phyloP scores from a whole-genome alignment of 2,113 vertebrate species.

The Thunnus thynnus region DNA sequence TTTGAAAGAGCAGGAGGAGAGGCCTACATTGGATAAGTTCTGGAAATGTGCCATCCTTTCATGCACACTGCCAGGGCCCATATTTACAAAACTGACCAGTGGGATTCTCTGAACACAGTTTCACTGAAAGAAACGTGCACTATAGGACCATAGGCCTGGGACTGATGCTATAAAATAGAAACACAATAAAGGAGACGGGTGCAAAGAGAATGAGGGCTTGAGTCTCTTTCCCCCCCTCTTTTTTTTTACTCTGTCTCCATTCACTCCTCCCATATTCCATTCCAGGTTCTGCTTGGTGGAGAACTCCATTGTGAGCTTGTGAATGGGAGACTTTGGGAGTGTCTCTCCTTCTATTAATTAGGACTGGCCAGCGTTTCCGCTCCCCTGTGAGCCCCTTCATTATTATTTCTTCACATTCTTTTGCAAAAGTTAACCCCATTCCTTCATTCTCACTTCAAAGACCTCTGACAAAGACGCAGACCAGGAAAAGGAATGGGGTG shows the following conservation, averaged over 20 bases:
- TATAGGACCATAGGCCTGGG: conserved; percentile 58
- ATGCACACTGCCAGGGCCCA: conserved; percentile 62
- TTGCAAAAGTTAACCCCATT: conserved; percentile 80
- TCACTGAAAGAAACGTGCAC: conserved; percentile 70
- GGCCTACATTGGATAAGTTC: conserved; percentile 72
- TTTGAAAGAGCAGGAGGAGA: conserved; percentile 57
- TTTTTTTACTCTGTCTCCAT: conserved; percentile 67
- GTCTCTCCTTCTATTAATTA: conserved; percentile 90
- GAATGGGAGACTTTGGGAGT: conserved; percentile 90
- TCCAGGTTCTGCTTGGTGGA: conserved; percentile 90
- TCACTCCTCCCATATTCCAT: conserved; percentile 85
- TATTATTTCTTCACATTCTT: conserved; percentile 85
- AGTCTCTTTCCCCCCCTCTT: conserved; percentile 45
- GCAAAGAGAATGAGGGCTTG: conserved; percentile 60
- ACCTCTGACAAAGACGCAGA: conserved; percentile 51
- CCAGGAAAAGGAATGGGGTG: background rate
- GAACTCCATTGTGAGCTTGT: conserved; percentile 87
- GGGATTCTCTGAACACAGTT: conserved; percentile 71
- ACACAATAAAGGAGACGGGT: conserved; percentile 67
- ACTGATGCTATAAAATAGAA: conserved; percentile 75
- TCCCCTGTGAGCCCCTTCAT: conserved; percentile 85
- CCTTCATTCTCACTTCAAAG: conserved; percentile 80
- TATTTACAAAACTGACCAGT: conserved; percentile 85
- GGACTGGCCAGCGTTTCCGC: conserved; percentile 87
- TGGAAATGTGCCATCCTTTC: conserved; percentile 76